phyloP scores from a whole-genome alignment of 2,113 vertebrate species.

The Petaurus breviceps region DNA sequence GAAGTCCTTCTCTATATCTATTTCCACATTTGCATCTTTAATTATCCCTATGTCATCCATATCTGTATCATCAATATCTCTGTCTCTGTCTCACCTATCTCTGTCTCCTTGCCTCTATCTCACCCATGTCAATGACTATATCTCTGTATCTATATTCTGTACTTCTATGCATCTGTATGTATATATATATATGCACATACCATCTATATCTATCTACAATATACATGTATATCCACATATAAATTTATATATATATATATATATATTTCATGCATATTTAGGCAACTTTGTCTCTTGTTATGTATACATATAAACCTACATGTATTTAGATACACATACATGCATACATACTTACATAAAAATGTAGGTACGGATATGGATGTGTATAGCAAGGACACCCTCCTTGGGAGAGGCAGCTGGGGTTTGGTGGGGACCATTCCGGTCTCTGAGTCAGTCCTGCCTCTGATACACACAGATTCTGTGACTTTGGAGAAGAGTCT shows the following conservation, averaged over 20 bases:
- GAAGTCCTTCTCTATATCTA: no score
- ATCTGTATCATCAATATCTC: neutral
- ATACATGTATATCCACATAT: neutral
- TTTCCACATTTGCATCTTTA: no score
- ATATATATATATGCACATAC: neutral
- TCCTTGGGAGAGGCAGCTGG: neutral
- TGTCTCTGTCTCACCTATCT: no score
- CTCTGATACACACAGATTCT: neutral
- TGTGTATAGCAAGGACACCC: neutral
- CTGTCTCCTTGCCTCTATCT: no score
- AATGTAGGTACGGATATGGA: neutral
- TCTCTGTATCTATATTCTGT: neutral
- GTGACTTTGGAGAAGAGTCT: neutral
- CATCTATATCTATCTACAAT: neutral
- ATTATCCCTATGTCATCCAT: no score
- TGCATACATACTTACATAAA: neutral
- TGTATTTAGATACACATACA: neutral
- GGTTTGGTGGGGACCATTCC: neutral
- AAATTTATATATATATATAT: neutral
- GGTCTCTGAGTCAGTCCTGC: neutral
- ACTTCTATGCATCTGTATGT: neutral
- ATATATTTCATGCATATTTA: neutral
- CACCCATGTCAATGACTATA: no score
- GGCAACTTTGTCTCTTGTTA: neutral
- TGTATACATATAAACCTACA: neutral